Evolutionary conservation across 2,113 vertebrate species (phyloP).

Genomic region (Notechis scutatus): DNA sequence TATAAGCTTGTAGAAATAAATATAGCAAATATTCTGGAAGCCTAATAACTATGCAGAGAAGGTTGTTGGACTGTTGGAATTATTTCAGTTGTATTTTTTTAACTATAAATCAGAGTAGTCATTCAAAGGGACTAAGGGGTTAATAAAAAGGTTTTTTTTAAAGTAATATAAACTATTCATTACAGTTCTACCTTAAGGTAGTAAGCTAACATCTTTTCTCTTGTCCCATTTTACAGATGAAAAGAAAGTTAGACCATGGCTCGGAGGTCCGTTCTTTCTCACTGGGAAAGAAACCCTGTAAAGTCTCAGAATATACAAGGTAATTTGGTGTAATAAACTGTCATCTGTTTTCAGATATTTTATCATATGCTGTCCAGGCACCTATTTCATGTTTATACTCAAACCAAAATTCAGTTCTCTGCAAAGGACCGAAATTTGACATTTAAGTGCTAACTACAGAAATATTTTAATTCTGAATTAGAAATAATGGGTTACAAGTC

Average conservation of each 20-base stretch:
- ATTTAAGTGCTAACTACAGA: background rate
- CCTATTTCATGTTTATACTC: conserved; percentile 44
- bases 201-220: conserved; percentile 50
- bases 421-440: background rate
- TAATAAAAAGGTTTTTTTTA: background rate
- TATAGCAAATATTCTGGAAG: background rate
- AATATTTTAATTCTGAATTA: background rate
- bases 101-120: conserved; percentile 14
- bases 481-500: conserved; percentile 31
- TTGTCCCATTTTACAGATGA: conserved; percentile 84
- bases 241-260: conserved; percentile 99
- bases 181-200: background rate
- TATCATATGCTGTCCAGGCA: conserved; percentile 30
- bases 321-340: conserved; percentile 67
- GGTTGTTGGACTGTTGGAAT: background rate
- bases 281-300: conserved; percentile 99
- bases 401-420: conserved; percentile 11
- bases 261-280: conserved; percentile 99
- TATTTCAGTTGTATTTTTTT: conserved; percentile 3
- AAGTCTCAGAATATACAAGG: conserved; percentile 96
- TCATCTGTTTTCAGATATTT: conserved; percentile 48
- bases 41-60: background rate
- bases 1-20: conserved; percentile 8
- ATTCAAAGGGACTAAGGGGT: conserved; percentile 2
- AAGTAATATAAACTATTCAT: conserved; percentile 34